A percentile compares a stretch with the other conserved stretches of the same genome.
phyloP scores from a whole-genome alignment of 2,113 vertebrate species.

The Glaucidium brasilianum region DNA sequence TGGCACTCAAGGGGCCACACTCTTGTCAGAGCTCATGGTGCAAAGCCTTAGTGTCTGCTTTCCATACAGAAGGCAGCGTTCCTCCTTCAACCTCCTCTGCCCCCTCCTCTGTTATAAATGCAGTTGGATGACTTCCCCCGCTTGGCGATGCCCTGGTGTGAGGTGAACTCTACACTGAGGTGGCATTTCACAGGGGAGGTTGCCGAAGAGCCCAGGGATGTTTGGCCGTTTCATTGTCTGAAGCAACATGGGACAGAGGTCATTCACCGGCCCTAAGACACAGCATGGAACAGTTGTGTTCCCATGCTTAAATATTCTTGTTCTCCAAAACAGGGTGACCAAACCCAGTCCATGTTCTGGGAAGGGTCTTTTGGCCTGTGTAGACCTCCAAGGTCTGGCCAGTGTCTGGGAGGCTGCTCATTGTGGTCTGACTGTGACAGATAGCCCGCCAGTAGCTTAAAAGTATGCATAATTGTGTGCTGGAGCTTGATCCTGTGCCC shows the following conservation, averaged over 20 bases:
- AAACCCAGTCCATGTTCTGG: neutral
- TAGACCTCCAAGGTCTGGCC: neutral
- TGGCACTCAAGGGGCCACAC: fast-evolving
- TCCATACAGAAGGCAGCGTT: neutral
- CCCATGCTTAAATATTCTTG: neutral
- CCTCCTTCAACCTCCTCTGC: neutral
- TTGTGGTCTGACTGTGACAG: neutral
- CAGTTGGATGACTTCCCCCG: neutral
- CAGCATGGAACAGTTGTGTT: fast-evolving
- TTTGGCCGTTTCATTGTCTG: neutral
- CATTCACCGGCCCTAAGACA: neutral
- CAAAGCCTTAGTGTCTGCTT: neutral
- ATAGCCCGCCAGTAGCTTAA: neutral
- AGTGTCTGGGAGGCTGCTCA: neutral
- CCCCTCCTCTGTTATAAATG: neutral
- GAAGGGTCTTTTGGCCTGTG: neutral
- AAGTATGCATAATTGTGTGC: neutral
- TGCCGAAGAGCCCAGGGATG: neutral
- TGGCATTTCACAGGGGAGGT: neutral
- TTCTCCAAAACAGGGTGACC: neutral
- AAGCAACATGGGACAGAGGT: too few relatives aligned
- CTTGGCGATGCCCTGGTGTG: neutral
- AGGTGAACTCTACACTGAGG: neutral
- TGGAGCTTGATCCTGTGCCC: neutral
- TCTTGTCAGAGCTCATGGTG: neutral